Evolutionary conservation across 2,113 vertebrate genomes (phyloP), one percentile per base, ranked within the genome.

Genomic region (Phalacrocorax brasilianus): DNA sequence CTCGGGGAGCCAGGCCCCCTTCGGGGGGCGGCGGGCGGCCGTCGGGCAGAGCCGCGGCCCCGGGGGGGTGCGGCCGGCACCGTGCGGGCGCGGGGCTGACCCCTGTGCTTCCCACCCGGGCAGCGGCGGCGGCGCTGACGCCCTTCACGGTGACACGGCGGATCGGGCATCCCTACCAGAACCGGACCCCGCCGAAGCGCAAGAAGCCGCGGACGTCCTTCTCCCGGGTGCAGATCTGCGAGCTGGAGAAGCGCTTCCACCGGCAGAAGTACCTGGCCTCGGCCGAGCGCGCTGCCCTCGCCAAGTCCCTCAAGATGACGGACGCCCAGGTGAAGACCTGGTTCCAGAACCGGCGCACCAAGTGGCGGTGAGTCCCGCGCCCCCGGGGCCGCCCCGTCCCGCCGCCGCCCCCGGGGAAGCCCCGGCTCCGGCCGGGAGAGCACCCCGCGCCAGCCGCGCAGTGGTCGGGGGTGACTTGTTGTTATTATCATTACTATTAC

Each of bases 261-360:
- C 98, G 99, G 23, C 99, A 99, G 98, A 99, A 99, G 93, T 99
- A 99, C 96, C 97, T 99, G 98, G 99, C 99, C 38, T 99, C 99
- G 0, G 99, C 99, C 0, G 99, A 99, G 97, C 98, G 99, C 3
- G 99, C 99, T 1, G 98, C 99, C 49, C 98, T 99, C 80, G 99
- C 99, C 95, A 99, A 99, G 93, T 98, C 99, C 68, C 99, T 99
- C 95, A 99, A 99, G 98, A 99, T 99, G 99, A 99, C 99, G 13
- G 99, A 99, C n/a, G 99, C 99, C 9, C 99, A 99, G 95, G 99
- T 99, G 97, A 99, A 99, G 95, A 99, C 99, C 97, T 99, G 99
- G 99, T 99, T 99, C 97, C 99, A 99, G 96, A 99, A 99, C 97
- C 97, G 99, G 85, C 98, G 99, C 93, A 99, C 99, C 32, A 99